Evolutionary conservation across 2,888 invertebrate genomes (phyloP), one percentile per base, ranked within the genome.

Genomic region (Campoplex nolae): DNA sequence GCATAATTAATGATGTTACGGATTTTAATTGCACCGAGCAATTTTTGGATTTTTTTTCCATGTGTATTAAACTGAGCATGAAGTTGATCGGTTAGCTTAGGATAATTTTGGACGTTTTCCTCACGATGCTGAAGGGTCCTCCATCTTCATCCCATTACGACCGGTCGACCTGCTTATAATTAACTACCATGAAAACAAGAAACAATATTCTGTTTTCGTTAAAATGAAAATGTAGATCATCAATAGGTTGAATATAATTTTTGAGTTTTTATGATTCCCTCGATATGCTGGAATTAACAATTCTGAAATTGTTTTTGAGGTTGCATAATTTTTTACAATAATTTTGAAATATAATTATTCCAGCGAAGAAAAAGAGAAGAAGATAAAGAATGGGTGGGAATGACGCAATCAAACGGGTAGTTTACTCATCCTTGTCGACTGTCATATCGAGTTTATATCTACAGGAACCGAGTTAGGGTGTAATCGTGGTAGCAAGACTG

Each of bases 401-500:
- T 32, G n/a, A 35, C 16, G 35, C 11, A 73, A 38, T 73, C 38
- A 35, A 73, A 54, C 35, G 54, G 54, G 38, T 35, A 73, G n/a
- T 54, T 73, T 54, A 35, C 51, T 32, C 32, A n/a, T 35, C n/a
- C 54, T 51, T 32, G 18, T 48, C 35, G 16, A 28, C 62, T 23
- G 56, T 62, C 38, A 65, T 65, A 65, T 45, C 42, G 18, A 65
- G 35, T 16, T 67, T 35, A 18, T 35, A 54, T 76, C 28, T 38
- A 42, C 62, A 4, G 58, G n/a, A 9, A 18, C 23, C 35, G 54
- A 51, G 51, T 54, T 54, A 32, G 11, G 28, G 54, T 35, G 73
- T 65, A 42, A 28, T 79, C 58, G 45, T 62, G 16, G 54, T 38
- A 71, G 77, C 23, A 23, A 1, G 58, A 58, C 62, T 82, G 42